phyloP scores from a whole-genome alignment of 2,888 invertebrate genomes.

The Hipparchia sbordonii region DNA sequence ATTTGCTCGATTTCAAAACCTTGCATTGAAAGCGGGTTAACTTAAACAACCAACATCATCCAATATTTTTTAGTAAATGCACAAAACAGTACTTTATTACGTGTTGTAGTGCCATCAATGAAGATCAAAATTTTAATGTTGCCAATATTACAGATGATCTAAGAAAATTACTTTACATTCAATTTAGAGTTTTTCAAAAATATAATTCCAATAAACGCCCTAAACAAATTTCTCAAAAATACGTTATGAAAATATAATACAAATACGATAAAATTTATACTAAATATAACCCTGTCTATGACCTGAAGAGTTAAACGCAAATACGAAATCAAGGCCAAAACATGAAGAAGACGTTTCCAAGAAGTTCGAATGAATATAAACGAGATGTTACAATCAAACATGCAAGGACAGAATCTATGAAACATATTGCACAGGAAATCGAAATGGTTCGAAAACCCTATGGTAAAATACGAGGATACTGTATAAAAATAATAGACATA shows the following conservation, averaged over 20 bases:
- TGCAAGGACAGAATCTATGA: conserved; percentile 37
- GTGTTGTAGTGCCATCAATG: conserved; percentile 41
- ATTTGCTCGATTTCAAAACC: conserved; percentile 39
- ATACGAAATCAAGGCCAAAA: conserved; percentile 56
- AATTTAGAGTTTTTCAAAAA: conserved; percentile 80
- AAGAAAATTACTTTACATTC: conserved; percentile 70
- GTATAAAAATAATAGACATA: conserved; percentile 44
- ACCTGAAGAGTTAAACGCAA: conserved; percentile 80
- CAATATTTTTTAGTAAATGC: conserved; percentile 38
- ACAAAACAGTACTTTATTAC: conserved; percentile 42
- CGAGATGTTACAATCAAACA: conserved; percentile 35
- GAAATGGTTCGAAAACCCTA: conserved; percentile 42
- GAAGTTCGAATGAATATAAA: conserved; percentile 49
- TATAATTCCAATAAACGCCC: conserved; percentile 80
- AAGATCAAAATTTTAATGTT: conserved; percentile 49
- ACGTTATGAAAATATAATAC: conserved; percentile 83
- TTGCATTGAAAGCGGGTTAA: conserved; percentile 41
- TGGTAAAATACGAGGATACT: conserved; percentile 37
- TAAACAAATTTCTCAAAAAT: conserved; percentile 82
- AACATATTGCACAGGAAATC: conserved; percentile 40
- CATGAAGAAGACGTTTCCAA: conserved; percentile 76
- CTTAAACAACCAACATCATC: conserved; percentile 30
- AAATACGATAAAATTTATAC: conserved; percentile 83
- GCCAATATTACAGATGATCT: conserved; percentile 70
- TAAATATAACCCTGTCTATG: conserved; percentile 84